Evolutionary conservation across 2,888 invertebrate genomes (phyloP).

Genomic region (Drosophila seclusa): DNA sequence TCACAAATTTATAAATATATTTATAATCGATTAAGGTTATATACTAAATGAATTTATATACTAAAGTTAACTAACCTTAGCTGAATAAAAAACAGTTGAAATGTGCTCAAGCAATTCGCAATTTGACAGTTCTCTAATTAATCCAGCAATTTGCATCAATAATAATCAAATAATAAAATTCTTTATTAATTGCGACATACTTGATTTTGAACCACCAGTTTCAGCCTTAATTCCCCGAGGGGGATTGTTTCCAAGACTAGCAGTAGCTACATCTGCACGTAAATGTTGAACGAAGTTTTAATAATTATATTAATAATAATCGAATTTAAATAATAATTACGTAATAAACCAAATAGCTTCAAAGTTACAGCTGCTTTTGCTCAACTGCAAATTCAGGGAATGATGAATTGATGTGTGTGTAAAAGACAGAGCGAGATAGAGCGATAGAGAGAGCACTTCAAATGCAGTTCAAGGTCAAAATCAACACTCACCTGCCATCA

Average conservation of each 20-base stretch:
- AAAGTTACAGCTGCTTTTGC: background rate
- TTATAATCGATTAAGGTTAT: background rate
- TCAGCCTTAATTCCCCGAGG: too few relatives aligned
- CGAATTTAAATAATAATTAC: background rate
- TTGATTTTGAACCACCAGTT: too few relatives aligned
- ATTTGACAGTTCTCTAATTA: background rate
- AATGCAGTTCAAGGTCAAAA: conserved; percentile 58
- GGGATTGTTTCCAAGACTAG: background rate
- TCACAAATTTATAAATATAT: too few relatives aligned
- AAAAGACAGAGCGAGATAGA: background rate
- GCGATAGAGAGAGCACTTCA: conserved; percentile 26
- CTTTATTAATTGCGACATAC: background rate
- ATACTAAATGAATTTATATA: background rate
- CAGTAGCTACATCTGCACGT: too few relatives aligned
- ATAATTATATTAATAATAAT: background rate
- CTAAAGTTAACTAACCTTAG: background rate
- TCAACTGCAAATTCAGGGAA: background rate
- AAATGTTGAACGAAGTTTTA: too few relatives aligned
- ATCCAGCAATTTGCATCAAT: background rate
- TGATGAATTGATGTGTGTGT: background rate
- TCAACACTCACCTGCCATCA: conserved; percentile 59
- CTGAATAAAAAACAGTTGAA: background rate
- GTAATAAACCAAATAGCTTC: background rate
- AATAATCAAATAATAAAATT: conserved; percentile 3
- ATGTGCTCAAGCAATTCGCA: background rate